Conservation (phyloP, 2,888 invertebrate genomes). For the Nomada ruficornis region DNA sequence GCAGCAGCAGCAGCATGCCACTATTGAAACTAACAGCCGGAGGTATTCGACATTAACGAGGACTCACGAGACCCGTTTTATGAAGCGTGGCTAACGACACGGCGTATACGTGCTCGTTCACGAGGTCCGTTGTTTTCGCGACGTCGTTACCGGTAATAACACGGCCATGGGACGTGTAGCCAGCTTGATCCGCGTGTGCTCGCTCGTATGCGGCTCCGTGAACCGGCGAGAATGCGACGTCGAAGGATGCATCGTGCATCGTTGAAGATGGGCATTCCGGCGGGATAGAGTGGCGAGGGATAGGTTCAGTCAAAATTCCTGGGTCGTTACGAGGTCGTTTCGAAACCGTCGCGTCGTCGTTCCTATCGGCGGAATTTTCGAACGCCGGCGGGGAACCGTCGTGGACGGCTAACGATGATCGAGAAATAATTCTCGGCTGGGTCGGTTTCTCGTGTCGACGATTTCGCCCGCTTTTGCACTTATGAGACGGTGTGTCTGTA, state of each 20-base stretch:
- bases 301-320: constrained; percentile 26
- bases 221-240: background rate
- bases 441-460: background rate
- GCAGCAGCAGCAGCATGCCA: background rate
- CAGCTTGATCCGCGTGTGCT: background rate
- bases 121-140: constrained; percentile 67
- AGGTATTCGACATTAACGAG: constrained; percentile 74
- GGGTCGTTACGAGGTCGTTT: constrained; percentile 18
- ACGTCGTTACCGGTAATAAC: constrained; percentile 68
- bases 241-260: constrained; percentile 20
- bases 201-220: background rate
- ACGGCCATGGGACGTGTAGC: constrained; percentile 27
- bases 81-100: constrained; percentile 67
- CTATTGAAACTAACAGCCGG: constrained; percentile 72
- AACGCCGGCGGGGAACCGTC: background rate
- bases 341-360: background rate
- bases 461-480: background rate
- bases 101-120: constrained; percentile 59
- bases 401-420: background rate
- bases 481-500: too few species aligned
- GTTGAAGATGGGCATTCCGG: constrained; percentile 24
- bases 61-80: constrained; percentile 71
- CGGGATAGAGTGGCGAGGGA: background rate
- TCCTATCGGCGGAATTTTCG: background rate
- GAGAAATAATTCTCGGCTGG: constrained; percentile 3